A percentile compares a stretch with the other conserved stretches of the same genome.
Evolutionary conservation across 1,140 invertebrate genomes (phyloP).

Genomic region (Tachypleus tridentatus): DNA sequence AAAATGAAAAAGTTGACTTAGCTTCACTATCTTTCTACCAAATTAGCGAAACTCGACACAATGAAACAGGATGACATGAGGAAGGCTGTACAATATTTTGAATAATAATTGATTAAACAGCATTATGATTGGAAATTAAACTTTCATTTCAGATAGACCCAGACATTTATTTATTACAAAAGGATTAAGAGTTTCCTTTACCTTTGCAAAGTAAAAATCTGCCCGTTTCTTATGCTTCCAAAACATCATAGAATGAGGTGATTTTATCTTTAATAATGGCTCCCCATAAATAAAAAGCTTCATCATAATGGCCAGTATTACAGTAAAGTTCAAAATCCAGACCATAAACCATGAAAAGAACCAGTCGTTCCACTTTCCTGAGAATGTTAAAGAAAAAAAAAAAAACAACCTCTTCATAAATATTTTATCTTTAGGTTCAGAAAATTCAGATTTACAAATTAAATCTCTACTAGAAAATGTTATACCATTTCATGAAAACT

Average conservation of each 20-base stretch:
- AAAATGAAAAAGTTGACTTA: too few species aligned
- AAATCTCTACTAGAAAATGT: not conserved
- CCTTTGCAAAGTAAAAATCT: constrained; percentile 60
- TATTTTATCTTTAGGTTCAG: not conserved
- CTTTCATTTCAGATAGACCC: too few species aligned
- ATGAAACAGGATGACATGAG: too few species aligned
- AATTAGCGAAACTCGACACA: too few species aligned
- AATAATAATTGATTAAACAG: too few species aligned
- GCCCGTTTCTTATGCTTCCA: constrained; percentile 72
- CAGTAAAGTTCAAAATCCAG: constrained; percentile 52
- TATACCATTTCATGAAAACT: not conserved
- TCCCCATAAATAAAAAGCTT: constrained; percentile 78
- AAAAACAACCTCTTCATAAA: constrained; percentile 6
- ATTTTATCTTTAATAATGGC: constrained; percentile 62
- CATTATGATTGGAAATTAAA: too few species aligned
- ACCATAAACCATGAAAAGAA: constrained; percentile 27
- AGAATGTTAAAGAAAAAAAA: not conserved
- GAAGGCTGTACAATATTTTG: too few species aligned
- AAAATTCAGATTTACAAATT: not conserved
- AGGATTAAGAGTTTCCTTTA: constrained; percentile 29
- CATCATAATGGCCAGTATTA: constrained; percentile 58
- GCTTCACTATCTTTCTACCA: too few species aligned
- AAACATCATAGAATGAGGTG: constrained; percentile 57
- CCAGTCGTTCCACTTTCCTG: constrained; percentile 27
- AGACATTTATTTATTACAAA: too few species aligned